A percentile compares a stretch with the other conserved stretches of the same genome.
Evolutionary conservation across 2,888 invertebrate species (phyloP).

Genomic region (Deilephila elpenor): DNA sequence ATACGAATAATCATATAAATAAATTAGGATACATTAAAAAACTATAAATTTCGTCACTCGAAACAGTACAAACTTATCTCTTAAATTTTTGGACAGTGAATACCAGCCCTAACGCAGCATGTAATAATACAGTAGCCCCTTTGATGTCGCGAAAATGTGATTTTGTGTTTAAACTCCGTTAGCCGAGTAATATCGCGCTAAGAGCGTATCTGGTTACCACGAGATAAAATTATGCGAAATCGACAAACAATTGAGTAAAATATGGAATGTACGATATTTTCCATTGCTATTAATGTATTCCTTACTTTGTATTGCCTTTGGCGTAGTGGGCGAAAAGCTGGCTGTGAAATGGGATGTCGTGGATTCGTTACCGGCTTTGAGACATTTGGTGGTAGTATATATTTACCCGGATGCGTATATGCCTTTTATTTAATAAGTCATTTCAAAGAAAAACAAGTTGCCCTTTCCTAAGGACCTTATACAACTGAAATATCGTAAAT

Average conservation of each 20-base stretch:
- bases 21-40: too few species aligned
- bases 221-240: conserved; percentile 23
- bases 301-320: not conserved
- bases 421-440: too few species aligned
- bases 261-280: conserved; percentile 6
- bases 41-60: too few species aligned
- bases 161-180: conserved; percentile 18
- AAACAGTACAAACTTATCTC: too few species aligned
- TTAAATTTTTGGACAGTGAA: not conserved
- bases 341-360: too few species aligned
- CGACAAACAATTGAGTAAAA: conserved; percentile 34
- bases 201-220: conserved; percentile 20
- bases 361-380: too few species aligned
- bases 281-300: not conserved
- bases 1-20: too few species aligned
- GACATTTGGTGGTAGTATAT: too few species aligned
- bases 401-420: not conserved
- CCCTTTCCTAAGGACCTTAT: too few species aligned
- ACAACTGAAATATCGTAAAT: too few species aligned
- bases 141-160: conserved; percentile 25
- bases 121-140: conserved; percentile 14
- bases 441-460: too few species aligned
- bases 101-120: conserved; percentile 5
- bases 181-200: conserved; percentile 18
- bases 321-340: too few species aligned